phyloP scores from a whole-genome alignment of 2,888 invertebrate genomes.

The Ochropacha duplaris region DNA sequence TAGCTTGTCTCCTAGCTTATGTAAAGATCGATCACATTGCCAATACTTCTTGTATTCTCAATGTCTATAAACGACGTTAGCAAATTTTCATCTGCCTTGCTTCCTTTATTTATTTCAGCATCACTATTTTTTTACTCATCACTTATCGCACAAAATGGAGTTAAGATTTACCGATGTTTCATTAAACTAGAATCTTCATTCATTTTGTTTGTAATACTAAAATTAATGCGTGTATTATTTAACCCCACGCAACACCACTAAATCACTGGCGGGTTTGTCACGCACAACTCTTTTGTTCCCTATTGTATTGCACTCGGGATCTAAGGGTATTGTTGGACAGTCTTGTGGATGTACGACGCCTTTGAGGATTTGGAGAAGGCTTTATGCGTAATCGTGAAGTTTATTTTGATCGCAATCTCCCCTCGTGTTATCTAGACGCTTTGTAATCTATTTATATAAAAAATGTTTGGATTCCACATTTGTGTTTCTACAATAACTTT shows the following conservation, averaged over 20 bases:
- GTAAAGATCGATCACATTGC: no score
- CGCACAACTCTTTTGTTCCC: slow-evolving; percentile 44
- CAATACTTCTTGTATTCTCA: no score
- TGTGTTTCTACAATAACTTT: no score
- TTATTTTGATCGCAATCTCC: not conserved
- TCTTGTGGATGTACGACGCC: slow-evolving; percentile 8
- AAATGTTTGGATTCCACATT: no score
- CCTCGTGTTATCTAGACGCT: no score
- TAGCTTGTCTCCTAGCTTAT: no score
- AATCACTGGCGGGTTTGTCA: slow-evolving; percentile 42
- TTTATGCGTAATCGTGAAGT: not conserved
- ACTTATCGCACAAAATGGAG: not conserved
- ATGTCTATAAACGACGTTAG: no score
- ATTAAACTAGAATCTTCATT: not conserved
- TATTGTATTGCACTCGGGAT: slow-evolving; percentile 26
- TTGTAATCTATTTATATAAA: no score
- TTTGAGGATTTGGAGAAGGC: slow-evolving; percentile 14
- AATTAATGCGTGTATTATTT: slow-evolving; percentile 22
- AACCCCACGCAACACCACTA: slow-evolving; percentile 33
- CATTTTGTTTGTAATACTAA: not conserved
- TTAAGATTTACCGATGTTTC: not conserved
- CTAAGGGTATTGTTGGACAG: slow-evolving; percentile 23
- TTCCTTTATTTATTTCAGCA: not conserved
- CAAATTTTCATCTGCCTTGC: no score
- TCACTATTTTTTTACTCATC: not conserved